These are phyloP conservation scores for Rattus rattus DNA, from an alignment of 2,113 vertebrate species.

Conservation along the genomic window DNA sequence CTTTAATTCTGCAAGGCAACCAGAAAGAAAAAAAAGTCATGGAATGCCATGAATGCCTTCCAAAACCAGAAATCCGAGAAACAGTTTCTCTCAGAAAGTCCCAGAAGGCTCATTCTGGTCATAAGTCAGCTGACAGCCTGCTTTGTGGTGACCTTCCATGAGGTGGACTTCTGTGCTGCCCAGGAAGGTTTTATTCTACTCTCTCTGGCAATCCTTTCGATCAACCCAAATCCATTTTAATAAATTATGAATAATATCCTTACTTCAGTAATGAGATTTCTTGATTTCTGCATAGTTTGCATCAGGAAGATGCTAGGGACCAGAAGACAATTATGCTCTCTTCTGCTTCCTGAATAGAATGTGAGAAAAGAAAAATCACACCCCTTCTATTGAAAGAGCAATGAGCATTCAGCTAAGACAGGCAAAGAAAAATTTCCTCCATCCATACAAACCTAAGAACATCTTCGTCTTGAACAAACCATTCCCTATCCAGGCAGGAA, in stretches of 20 bases:
- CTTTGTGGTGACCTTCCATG: not conserved
- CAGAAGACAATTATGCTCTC: slow-evolving; percentile 54
- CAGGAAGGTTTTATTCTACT: not conserved
- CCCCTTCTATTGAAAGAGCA: slow-evolving; percentile 48
- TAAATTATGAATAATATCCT: slow-evolving; percentile 39
- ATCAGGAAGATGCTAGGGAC: not conserved
- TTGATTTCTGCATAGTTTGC: not conserved
- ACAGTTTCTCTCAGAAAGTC: slow-evolving; percentile 44
- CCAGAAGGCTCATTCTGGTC: slow-evolving; percentile 16
- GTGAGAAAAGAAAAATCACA: slow-evolving; percentile 61
- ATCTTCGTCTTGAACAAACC: slow-evolving; percentile 34
- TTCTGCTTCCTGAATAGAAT: slow-evolving; percentile 55
- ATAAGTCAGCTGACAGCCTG: not conserved
- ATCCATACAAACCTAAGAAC: slow-evolving; percentile 53
- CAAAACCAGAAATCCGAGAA: slow-evolving; percentile 23
- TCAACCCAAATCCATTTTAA: slow-evolving; percentile 17
- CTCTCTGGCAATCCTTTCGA: not conserved
- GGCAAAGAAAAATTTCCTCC: slow-evolving; percentile 51
- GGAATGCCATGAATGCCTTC: slow-evolving; percentile 37
- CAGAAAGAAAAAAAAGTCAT: not conserved
- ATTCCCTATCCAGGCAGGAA: slow-evolving; percentile 57
- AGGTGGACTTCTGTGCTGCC: slow-evolving; percentile 7
- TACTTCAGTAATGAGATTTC: slow-evolving; percentile 60
- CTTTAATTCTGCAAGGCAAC: slow-evolving; percentile 51
- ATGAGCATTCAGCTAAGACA: slow-evolving; percentile 38